These are phyloP conservation scores for Aphaenogaster ashmeadi DNA, from an alignment of 1,140 invertebrate genomes.

Conservation along the genomic window DNA sequence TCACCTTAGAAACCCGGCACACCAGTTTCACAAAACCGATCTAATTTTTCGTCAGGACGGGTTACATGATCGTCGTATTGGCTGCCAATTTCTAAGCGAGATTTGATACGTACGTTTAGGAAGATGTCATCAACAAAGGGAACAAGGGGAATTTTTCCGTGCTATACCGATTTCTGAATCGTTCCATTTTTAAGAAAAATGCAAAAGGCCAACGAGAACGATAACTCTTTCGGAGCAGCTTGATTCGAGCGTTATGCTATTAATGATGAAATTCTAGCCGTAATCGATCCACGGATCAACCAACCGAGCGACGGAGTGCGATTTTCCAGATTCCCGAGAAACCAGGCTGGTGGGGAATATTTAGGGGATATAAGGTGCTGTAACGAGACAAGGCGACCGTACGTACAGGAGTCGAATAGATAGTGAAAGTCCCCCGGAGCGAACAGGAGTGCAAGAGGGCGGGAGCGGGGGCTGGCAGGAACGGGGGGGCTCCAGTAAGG, in stretches of 20 bases:
- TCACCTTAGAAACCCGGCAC: slow-evolving; percentile 50
- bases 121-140: neutral
- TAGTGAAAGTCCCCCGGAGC: slow-evolving; percentile 85
- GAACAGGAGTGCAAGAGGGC: slow-evolving; percentile 71
- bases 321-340: slow-evolving; percentile 72
- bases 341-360: slow-evolving; percentile 72
- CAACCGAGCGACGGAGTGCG: neutral
- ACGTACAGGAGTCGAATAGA: slow-evolving; percentile 82
- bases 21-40: slow-evolving; percentile 41
- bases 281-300: neutral
- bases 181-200: neutral
- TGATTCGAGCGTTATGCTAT: neutral
- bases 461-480: slow-evolving; percentile 74
- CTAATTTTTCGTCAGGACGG: slow-evolving; percentile 29
- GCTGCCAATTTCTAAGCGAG: slow-evolving; percentile 11
- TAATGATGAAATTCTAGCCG: neutral
- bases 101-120: neutral
- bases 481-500: slow-evolving; percentile 82
- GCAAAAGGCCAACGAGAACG: neutral
- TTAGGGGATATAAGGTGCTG: slow-evolving; percentile 82
- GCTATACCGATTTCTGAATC: neutral
- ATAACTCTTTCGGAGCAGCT: neutral
- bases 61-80: slow-evolving; percentile 24
- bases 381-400: slow-evolving; percentile 82
- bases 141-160: neutral